A percentile compares a stretch with the other conserved stretches of the same genome.
Conservation (phyloP, 2,888 invertebrate species). For the Gari tellinella region DNA sequence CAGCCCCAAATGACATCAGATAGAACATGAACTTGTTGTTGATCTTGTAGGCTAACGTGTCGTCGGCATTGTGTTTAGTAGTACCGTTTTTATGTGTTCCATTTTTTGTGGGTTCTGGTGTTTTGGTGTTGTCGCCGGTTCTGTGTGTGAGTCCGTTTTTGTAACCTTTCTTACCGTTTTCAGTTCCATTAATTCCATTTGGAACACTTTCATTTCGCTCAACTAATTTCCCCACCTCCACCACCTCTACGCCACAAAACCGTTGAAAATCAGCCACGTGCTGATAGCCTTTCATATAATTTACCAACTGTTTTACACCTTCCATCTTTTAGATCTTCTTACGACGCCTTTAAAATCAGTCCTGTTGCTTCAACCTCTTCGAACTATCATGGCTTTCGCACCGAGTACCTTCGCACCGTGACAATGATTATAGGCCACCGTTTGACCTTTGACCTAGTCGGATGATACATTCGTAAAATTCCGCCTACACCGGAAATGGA, state of each 20-base stretch:
- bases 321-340: constrained; percentile 39
- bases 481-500: no score
- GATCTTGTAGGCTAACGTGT: constrained; percentile 61
- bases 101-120: constrained; percentile 12
- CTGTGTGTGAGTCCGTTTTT: constrained; percentile 12
- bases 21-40: constrained; percentile 89
- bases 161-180: constrained; percentile 1
- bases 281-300: constrained; percentile 85
- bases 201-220: constrained; percentile 5
- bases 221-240: constrained; percentile 20
- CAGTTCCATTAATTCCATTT: not conserved
- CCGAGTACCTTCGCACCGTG: no score
- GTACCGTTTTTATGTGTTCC: constrained; percentile 36
- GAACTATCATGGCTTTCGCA: no score
- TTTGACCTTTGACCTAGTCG: no score
- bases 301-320: constrained; percentile 45
- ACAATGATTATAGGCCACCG: no score
- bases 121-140: constrained; percentile 5
- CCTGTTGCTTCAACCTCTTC: no score
- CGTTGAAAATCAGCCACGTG: constrained; percentile 92
- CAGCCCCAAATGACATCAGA: constrained; percentile 93
- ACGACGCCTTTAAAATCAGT: no score
- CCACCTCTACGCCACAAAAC: constrained; percentile 89
- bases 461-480: no score
- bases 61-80: constrained; percentile 18